These are phyloP conservation scores for Atta cephalotes DNA, from an alignment of 1,140 invertebrate species.

Conservation along the genomic window DNA sequence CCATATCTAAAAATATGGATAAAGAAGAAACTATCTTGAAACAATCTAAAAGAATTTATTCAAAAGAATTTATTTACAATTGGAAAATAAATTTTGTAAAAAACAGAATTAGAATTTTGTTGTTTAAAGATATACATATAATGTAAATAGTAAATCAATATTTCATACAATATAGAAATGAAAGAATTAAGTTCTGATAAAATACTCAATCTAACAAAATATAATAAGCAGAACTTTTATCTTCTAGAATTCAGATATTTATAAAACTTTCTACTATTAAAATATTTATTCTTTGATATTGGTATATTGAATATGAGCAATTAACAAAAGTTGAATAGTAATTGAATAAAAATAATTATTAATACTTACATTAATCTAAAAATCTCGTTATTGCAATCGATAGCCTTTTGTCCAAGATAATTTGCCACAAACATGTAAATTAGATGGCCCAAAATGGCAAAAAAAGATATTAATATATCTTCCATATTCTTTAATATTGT, in stretches of 20 bases:
- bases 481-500: background rate
- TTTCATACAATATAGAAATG: background rate
- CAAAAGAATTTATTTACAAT: background rate
- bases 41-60: background rate
- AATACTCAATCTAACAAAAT: background rate
- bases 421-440: constrained; percentile 21
- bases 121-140: background rate
- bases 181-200: background rate
- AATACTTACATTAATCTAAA: constrained; percentile 26
- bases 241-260: background rate
- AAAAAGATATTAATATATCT: background rate
- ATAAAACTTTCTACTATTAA: background rate
- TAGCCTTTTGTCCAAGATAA: background rate
- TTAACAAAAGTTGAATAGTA: background rate
- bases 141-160: background rate
- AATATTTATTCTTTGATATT: background rate
- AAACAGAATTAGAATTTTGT: background rate
- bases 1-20: constrained; percentile 22
- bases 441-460: background rate
- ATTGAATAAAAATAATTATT: background rate
- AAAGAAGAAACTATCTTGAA: background rate
- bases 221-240: background rate
- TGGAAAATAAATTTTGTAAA: background rate
- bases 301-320: background rate
- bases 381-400: constrained; percentile 4